Evolutionary conservation across 2,797 vertebrate genomes (phyloP).

Genomic region (Hippoglossus hippoglossus): DNA sequence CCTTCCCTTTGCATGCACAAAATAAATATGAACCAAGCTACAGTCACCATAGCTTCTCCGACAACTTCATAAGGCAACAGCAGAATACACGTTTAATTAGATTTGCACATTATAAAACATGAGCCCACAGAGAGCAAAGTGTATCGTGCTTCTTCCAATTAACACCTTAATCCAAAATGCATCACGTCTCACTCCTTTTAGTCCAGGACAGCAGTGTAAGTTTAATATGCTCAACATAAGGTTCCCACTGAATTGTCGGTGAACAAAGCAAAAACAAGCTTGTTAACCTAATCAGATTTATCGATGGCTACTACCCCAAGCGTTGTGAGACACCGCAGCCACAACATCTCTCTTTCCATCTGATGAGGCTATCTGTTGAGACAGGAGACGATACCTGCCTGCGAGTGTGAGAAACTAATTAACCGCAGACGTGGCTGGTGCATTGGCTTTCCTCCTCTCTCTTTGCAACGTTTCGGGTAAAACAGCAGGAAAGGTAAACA

Average conservation of each 20-base stretch:
- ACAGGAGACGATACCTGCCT: constrained; percentile 41
- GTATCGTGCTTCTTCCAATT: constrained; percentile 30
- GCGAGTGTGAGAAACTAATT: constrained; percentile 58
- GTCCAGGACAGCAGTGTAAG: constrained; percentile 19
- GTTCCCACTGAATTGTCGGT: constrained; percentile 58
- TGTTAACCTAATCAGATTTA: constrained; percentile 79
- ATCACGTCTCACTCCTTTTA: constrained; percentile 18
- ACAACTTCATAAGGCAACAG: too few relatives aligned
- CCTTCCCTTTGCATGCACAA: too few relatives aligned
- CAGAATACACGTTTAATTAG: too few relatives aligned
- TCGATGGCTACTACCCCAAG: constrained; percentile 64
- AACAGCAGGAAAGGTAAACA: constrained; percentile 61
- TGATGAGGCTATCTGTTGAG: constrained; percentile 51
- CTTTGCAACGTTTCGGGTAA: constrained; percentile 62
- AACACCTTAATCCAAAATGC: constrained; percentile 44
- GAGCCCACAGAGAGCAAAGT: too few relatives aligned
- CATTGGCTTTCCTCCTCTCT: constrained; percentile 59
- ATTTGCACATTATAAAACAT: too few relatives aligned
- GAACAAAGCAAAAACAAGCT: constrained; percentile 74
- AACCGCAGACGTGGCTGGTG: constrained; percentile 44
- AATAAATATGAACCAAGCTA: too few relatives aligned
- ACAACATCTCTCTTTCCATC: constrained; percentile 61
- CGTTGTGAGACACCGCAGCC: constrained; percentile 55
- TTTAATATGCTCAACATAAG: constrained; percentile 40
- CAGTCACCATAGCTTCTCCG: too few relatives aligned